These are phyloP conservation scores for Hestina assimilis DNA, from an alignment of 1,140 invertebrate species.

Conservation along the genomic window DNA sequence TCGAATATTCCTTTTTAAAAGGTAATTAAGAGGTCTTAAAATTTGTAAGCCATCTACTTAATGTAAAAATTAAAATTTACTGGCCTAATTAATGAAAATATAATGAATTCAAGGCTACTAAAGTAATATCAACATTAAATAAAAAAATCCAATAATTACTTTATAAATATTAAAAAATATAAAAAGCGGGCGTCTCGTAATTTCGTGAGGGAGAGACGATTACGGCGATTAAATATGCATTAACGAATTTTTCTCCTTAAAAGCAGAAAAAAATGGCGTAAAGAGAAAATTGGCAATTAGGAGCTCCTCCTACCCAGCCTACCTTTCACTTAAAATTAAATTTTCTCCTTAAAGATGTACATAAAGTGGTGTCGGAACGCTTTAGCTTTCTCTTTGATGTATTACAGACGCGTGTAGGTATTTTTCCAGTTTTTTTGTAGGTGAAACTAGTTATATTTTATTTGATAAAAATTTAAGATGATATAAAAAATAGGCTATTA, in stretches of 20 bases:
- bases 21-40: neutral
- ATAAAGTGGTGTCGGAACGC: conserved; percentile 51
- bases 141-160: conserved; percentile 34
- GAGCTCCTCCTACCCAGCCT: conserved; percentile 42
- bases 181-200: conserved; percentile 51
- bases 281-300: conserved; percentile 77
- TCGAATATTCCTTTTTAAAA: neutral
- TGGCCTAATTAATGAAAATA: conserved; percentile 8
- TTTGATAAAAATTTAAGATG: too few relatives aligned
- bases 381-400: conserved; percentile 21
- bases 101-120: conserved; percentile 15
- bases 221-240: conserved; percentile 76
- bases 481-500: too few relatives aligned
- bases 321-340: conserved; percentile 64
- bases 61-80: neutral
- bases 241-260: conserved; percentile 78
- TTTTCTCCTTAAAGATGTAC: conserved; percentile 63
- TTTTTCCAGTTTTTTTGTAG: neutral
- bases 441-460: neutral
- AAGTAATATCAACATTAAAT: conserved; percentile 22
- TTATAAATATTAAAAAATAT: conserved; percentile 45
- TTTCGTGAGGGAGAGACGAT: conserved; percentile 69
- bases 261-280: conserved; percentile 74
- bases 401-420: conserved; percentile 16
- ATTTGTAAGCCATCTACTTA: neutral